phyloP scores from a whole-genome alignment of 2,113 vertebrate genomes.

The Manacus vitellinus region DNA sequence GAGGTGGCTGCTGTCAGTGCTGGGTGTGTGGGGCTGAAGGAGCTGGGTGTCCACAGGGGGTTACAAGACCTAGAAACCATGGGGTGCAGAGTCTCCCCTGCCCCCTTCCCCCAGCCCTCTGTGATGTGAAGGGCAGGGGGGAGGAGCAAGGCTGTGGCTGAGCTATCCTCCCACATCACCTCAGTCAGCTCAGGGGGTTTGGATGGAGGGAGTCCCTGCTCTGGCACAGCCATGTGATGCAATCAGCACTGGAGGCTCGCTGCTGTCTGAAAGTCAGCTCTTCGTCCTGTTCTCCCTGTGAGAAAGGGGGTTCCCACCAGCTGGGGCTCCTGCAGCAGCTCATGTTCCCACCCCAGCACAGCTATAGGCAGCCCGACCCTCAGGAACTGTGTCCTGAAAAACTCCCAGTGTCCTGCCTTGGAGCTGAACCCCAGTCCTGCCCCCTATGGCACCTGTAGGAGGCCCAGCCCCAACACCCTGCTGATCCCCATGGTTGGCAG shows the following conservation, averaged over 20 bases:
- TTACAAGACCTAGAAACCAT: neutral
- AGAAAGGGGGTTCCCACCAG: neutral
- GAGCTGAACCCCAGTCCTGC: neutral
- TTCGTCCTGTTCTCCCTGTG: neutral
- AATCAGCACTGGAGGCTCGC: fast-evolving
- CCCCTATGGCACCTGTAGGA: neutral
- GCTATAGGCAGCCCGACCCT: neutral
- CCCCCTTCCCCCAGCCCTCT: neutral
- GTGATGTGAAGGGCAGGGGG: neutral
- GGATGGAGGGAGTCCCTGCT: neutral
- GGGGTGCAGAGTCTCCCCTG: neutral
- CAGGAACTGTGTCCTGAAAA: neutral
- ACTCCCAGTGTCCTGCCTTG: no score
- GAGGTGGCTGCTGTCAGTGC: neutral
- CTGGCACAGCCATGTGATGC: neutral
- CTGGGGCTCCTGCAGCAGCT: neutral
- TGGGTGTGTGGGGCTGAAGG: neutral
- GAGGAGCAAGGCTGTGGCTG: neutral
- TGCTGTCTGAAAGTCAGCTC: neutral
- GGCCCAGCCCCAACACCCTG: neutral
- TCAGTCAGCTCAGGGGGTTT: neutral
- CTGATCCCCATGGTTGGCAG: neutral
- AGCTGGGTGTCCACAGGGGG: fast-evolving
- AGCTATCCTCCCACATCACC: neutral
- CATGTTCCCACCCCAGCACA: neutral